Evolutionary conservation across 2,797 vertebrate species (phyloP).

Genomic region (Bradypodion ventrale): DNA sequence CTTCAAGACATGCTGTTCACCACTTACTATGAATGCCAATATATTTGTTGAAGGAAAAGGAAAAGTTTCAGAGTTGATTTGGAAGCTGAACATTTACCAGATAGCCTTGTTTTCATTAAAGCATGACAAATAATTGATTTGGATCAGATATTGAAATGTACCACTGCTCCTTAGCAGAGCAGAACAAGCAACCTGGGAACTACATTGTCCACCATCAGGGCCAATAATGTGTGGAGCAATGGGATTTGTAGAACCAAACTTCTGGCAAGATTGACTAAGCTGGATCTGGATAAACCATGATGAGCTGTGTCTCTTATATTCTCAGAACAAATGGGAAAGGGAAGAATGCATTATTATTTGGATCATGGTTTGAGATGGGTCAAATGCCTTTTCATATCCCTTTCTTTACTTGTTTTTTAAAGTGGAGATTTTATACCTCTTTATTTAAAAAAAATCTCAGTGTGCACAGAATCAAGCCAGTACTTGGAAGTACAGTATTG

Average conservation of each 20-base stretch:
- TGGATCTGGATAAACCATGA: not conserved
- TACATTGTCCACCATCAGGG: too few species aligned
- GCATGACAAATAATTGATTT: not conserved
- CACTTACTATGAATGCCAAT: not conserved
- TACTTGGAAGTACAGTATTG: too few species aligned
- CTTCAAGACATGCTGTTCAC: not conserved
- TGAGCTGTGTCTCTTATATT: not conserved
- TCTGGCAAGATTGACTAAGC: not conserved
- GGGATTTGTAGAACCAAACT: too few species aligned
- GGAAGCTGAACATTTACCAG: not conserved
- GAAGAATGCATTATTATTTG: too few species aligned
- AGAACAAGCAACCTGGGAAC: too few species aligned
- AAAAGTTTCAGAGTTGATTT: not conserved
- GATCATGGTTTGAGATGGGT: not conserved
- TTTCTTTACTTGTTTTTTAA: not conserved
- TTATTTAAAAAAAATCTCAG: too few species aligned
- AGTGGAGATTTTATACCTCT: not conserved
- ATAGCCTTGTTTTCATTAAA: not conserved
- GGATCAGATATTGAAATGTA: not conserved
- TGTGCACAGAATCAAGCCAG: too few species aligned
- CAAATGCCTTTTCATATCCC: not conserved
- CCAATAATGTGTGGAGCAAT: too few species aligned
- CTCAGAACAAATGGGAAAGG: not conserved
- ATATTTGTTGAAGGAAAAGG: not conserved
- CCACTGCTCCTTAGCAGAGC: not conserved